Evolutionary conservation across 2,888 invertebrate species (phyloP).

Genomic region (Eupsilia transversa): DNA sequence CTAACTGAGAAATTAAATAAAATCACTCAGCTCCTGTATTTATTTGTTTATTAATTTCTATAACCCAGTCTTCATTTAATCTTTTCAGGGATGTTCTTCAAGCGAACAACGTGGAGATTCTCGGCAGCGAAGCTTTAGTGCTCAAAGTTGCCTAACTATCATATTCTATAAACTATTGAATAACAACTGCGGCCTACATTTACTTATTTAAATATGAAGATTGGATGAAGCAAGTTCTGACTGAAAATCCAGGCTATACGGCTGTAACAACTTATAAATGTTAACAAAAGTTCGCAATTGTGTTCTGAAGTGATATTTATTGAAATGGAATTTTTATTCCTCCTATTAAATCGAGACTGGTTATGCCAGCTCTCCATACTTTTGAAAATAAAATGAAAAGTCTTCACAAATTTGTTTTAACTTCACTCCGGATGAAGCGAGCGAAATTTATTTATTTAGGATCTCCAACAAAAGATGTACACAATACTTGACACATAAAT

Average conservation of each 20-base stretch:
- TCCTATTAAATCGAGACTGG: background rate
- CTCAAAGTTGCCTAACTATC: conserved; percentile 74
- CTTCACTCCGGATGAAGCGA: background rate
- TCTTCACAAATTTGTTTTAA: conserved; percentile 15
- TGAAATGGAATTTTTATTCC: conserved; percentile 12
- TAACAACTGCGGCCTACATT: conserved; percentile 41
- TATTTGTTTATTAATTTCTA: conserved; percentile 25
- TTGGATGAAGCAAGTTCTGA: conserved; percentile 10
- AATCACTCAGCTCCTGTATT: background rate
- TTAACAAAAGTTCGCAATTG: conserved; percentile 38
- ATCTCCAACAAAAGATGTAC: no score
- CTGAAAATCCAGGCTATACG: conserved; percentile 27
- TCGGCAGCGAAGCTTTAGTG: conserved; percentile 84
- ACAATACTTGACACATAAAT: no score
- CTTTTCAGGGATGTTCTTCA: conserved; percentile 82
- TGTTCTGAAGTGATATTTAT: conserved; percentile 1
- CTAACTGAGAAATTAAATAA: no score
- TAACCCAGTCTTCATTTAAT: conserved; percentile 40
- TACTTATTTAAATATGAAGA: conserved; percentile 49
- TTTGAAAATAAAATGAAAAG: conserved; percentile 8
- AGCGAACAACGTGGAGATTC: conserved; percentile 77
- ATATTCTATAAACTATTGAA: conserved; percentile 38
- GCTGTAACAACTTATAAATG: conserved; percentile 35
- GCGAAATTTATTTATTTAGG: no score
- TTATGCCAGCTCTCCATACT: background rate